A percentile compares a stretch with the other conserved stretches of the same genome.
Conservation (phyloP, 2,888 invertebrate species). For the Macaria liturata region DNA sequence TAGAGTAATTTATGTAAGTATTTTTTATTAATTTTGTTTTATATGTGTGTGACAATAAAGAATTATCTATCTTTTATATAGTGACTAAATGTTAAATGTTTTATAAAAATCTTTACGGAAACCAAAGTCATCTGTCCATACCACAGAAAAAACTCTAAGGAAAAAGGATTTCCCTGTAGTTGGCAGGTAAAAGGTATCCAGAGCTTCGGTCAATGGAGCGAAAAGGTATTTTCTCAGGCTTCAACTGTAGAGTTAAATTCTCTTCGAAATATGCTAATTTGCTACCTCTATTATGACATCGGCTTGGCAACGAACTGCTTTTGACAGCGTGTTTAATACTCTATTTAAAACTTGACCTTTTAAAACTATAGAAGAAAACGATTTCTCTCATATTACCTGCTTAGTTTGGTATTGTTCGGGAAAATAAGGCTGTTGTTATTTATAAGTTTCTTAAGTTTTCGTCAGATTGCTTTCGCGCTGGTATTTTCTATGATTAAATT, state of each 20-base stretch:
- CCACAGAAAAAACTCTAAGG: too few species aligned
- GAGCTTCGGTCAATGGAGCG: neutral
- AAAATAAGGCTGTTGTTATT: neutral
- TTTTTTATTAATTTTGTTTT: too few species aligned
- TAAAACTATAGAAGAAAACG: slow-evolving; percentile 1
- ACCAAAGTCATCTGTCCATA: too few species aligned
- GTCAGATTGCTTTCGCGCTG: too few species aligned
- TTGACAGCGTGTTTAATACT: slow-evolving; percentile 6
- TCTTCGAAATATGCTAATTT: slow-evolving; percentile 10
- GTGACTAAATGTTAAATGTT: too few species aligned
- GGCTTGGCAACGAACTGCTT: slow-evolving; percentile 1
- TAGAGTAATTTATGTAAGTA: too few species aligned
- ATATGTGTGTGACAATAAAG: too few species aligned
- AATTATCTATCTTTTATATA: too few species aligned
- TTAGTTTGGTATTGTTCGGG: slow-evolving; percentile 1
- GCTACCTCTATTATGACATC: slow-evolving; percentile 5
- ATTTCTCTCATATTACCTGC: slow-evolving; percentile 5
- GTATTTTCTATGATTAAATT: neutral
- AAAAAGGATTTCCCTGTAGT: too few species aligned
- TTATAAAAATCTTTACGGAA: too few species aligned
- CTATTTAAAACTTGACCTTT: slow-evolving; percentile 11
- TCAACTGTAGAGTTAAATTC: neutral
- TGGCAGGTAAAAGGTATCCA: neutral
- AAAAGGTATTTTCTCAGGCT: neutral
- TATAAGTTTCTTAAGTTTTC: too few species aligned